Percentiles rank a stretch among this genome's conserved stretches.
Evolutionary conservation across 2,113 vertebrate species (phyloP).

Genomic region (Leptodactylus fuscus): DNA sequence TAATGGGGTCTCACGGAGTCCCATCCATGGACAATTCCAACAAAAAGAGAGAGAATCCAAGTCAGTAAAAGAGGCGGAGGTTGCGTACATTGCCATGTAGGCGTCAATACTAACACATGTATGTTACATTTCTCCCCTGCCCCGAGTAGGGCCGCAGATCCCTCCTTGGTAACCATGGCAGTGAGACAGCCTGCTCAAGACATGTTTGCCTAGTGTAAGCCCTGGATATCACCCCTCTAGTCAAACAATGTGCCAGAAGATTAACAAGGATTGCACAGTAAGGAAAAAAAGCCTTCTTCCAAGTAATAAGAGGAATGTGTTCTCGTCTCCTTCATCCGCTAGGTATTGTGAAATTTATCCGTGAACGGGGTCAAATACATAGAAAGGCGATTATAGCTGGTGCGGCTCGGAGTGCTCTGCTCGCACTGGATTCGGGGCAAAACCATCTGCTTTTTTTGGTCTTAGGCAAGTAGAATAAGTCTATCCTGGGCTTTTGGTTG

Average conservation of each 20-base stretch:
- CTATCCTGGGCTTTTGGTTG: not conserved
- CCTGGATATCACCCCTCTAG: constrained; percentile 56
- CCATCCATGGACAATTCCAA: not conserved
- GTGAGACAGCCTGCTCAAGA: constrained; percentile 69
- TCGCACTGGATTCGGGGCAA: not conserved
- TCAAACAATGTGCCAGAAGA: constrained; percentile 65
- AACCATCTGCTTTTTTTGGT: not conserved
- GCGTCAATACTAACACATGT: constrained; percentile 67
- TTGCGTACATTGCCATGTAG: not conserved
- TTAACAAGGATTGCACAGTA: constrained; percentile 56
- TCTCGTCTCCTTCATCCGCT: constrained; percentile 32
- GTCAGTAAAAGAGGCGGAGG: not conserved
- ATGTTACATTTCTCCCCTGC: constrained; percentile 76
- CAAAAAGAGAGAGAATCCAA: not conserved
- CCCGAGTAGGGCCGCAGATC: constrained; percentile 55
- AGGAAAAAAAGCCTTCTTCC: constrained; percentile 58
- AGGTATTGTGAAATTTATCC: constrained; percentile 39
- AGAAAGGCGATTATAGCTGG: not conserved
- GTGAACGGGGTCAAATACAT: constrained; percentile 29
- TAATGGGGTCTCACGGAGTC: not conserved
- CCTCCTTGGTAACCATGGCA: constrained; percentile 70
- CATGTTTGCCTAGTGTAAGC: constrained; percentile 72
- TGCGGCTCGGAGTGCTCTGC: not conserved
- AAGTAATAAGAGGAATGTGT: not conserved
- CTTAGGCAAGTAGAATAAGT: not conserved